Evolutionary conservation across 2,888 invertebrate species (phyloP), one percentile per base, ranked within the genome.

Genomic region (Melanchra persicariae): DNA sequence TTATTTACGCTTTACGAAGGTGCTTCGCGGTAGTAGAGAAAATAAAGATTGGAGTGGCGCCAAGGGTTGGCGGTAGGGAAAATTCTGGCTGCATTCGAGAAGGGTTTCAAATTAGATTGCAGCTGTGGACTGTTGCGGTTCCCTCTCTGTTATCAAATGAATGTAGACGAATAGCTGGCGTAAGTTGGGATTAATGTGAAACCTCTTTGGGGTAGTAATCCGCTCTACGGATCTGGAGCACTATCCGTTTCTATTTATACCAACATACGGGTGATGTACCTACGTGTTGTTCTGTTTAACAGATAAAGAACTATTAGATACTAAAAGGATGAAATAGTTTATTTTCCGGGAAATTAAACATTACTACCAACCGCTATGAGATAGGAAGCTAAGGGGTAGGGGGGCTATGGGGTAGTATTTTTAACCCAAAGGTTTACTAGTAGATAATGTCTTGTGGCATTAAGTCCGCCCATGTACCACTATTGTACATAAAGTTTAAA

Each of bases 41-140:
- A 91, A 91, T 92, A 91, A 91, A 90, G 87, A 87, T 92, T 93
- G 93, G 93, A 92, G 85, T 80, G 82, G 85, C 81, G 93, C 93
- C 93, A 93, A 90, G 81, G 85, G 85, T 79, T 61, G 61, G 74
- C 66, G 75, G 86, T 81, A 77, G 83, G 86, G 85, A 87, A 90
- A 88, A 88, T 88, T 86, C 84, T 85, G 84, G 82, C 87, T 90
- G 89, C 89, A 89, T 87, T 88, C 83, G 85, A 87, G 84, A 85
- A 87, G 86, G 87, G 84, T 88, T 89, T 90, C 86, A 90, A 90
- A 91, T 91, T 89, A 89, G 87, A 89, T 90, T 90, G 87, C 86
- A 85, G 69, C 80, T 77, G 79, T 76, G 74, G 79, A 80, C 78
- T 82, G 64, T 71, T 74, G 78, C 70, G 79, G 82, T 82, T 70